Base-by-base conservation (phyloP, 2,113 vertebrate genomes). In the Rafetus swinhoei region DNA sequence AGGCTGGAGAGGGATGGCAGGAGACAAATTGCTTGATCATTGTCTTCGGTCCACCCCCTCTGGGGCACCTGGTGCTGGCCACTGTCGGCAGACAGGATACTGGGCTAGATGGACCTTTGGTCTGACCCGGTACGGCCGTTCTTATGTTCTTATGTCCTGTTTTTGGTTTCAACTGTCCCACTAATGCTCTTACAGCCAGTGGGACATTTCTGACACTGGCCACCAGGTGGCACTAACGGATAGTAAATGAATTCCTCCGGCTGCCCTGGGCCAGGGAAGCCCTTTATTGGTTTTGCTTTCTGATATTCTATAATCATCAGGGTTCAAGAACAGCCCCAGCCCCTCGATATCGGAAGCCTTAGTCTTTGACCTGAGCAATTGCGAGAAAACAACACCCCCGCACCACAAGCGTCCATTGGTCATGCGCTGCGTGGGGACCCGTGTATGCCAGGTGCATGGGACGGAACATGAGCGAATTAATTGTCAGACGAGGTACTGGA, bases 271-370 rank as follows among this genome's bases (percentile, higher is more conserved):
- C 16, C 89, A 90, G 29, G 77, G 35, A 90, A 65, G 82, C 88
- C 45, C 93, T 93, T 92, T 95, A 95, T 96, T 95, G 87, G 87
- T 95, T 91, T 94, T 93, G 82, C 62, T 89, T 94, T 93, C 91
- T 94, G 94, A 93, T 94, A 94, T 90, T 94, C 96, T 94, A 94
- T 95, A 95, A 95, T 97, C 95, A 95, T 94, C 88, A 94, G 95
- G 94, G 95, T 95, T 94, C 93, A 94, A 94, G 94, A 92, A 95
- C 95, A 88, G 82, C 14, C 53, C 82, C 82, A 79, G 2, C 82
- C 89, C 57, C 74, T 59, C 50, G 12, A 52, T 57, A 45, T 85
- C 24, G 84, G 81, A 54, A 90, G 82, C 90, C 88, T 65, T 91
- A 86, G 88, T 87, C 91, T 96, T 94, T 94, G 87, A 93, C 25